phyloP scores from a whole-genome alignment of 2,797 vertebrate species.

The Pelodytes ibericus region DNA sequence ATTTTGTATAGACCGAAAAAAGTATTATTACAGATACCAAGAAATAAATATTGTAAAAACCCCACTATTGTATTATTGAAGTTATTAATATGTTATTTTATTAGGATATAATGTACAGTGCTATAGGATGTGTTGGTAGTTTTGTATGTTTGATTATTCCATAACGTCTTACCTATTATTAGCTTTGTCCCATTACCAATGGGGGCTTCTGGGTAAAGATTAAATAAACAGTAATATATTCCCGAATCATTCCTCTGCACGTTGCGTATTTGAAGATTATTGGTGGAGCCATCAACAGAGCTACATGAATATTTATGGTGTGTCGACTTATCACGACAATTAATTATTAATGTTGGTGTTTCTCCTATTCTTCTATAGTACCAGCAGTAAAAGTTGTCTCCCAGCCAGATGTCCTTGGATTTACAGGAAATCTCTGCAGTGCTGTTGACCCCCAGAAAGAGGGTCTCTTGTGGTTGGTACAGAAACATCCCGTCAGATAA shows the following conservation, averaged over 20 bases:
- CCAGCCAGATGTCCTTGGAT: background rate
- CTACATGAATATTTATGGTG: slow-evolving; percentile 12
- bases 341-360: background rate
- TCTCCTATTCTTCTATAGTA: slow-evolving; percentile 13
- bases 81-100: no score
- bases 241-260: slow-evolving; percentile 4
- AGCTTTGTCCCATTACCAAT: background rate
- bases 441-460: background rate
- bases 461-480: background rate
- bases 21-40: no score
- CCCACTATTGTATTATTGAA: no score
- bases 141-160: no score
- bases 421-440: background rate
- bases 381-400: rapidly evolving
- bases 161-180: slow-evolving; percentile 39
- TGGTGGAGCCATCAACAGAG: rapidly evolving
- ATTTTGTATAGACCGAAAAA: no score
- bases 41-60: no score
- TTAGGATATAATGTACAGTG: no score
- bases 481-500: background rate
- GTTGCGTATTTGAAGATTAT: background rate
- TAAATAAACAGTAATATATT: background rate
- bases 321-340: rapidly evolving
- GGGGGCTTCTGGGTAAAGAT: rapidly evolving
- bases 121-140: no score